These are phyloP conservation scores for Ichneumoninae sp. DNA, from an alignment of 2,888 invertebrate species.

Conservation along the genomic window DNA sequence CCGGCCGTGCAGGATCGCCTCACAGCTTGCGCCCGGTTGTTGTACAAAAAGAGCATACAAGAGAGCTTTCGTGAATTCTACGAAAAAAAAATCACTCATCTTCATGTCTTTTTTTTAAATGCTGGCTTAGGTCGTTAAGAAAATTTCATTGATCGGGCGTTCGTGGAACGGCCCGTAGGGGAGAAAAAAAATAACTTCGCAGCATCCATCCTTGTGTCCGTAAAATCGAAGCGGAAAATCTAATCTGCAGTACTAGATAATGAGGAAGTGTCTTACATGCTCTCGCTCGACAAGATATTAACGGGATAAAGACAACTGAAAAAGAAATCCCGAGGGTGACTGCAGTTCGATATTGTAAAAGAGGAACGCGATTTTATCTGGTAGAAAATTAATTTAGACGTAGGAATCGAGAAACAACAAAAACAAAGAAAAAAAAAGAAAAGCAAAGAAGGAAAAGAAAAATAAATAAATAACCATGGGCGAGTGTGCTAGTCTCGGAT, in stretches of 20 bases:
- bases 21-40: conserved; percentile 46
- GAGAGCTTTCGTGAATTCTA: conserved; percentile 22
- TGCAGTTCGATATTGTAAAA: conserved; percentile 68
- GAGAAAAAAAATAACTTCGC: conserved; percentile 34
- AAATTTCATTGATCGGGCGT: conserved; percentile 33
- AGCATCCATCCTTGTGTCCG: conserved; percentile 27
- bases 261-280: conserved; percentile 33
- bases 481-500: conserved; percentile 74
- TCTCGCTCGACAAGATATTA: conserved; percentile 37
- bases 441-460: conserved; percentile 29
- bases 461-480: conserved; percentile 60
- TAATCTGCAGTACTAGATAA: conserved; percentile 39
- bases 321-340: conserved; percentile 51
- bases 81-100: conserved; percentile 42
- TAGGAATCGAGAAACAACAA: conserved; percentile 48
- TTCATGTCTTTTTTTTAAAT: conserved; percentile 25
- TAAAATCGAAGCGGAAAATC: conserved; percentile 12
- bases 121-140: conserved; percentile 51
- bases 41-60: conserved; percentile 48
- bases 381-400: conserved; percentile 57
- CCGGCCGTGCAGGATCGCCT: not conserved
- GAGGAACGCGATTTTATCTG: conserved; percentile 55
- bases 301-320: not conserved
- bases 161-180: conserved; percentile 10
- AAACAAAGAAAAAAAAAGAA: conserved; percentile 12